These are phyloP conservation scores for Orientallactaga sibirica DNA, from an alignment of 2,797 vertebrate genomes.

Conservation along the genomic window DNA sequence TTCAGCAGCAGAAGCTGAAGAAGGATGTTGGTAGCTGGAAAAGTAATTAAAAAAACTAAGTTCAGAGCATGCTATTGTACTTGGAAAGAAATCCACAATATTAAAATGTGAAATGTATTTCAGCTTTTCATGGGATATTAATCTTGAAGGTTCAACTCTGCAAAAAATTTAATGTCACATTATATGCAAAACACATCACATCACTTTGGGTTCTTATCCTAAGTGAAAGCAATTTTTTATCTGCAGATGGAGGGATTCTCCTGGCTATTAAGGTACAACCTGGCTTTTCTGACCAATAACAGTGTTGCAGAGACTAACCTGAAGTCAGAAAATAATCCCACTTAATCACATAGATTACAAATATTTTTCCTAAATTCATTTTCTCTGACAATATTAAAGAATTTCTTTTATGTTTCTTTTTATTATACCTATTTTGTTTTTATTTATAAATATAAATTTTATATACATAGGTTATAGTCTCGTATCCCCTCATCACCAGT, in stretches of 20 bases:
- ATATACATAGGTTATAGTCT: too few relatives aligned
- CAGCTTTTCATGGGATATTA: slow-evolving; percentile 72
- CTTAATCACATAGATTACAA: neutral
- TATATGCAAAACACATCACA: slow-evolving; percentile 82
- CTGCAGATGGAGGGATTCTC: neutral
- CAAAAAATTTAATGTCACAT: slow-evolving; percentile 72
- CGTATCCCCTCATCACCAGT: too few relatives aligned
- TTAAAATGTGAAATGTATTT: slow-evolving; percentile 72
- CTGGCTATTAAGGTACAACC: neutral
- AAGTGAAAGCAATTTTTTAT: neutral
- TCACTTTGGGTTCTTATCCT: slow-evolving; percentile 37
- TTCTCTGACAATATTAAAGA: neutral
- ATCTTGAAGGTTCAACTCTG: slow-evolving; percentile 55
- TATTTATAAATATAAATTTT: too few relatives aligned
- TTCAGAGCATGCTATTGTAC: slow-evolving; percentile 58
- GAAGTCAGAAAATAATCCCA: neutral
- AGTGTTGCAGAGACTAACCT: neutral
- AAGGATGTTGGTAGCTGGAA: slow-evolving; percentile 45
- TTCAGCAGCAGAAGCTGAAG: slow-evolving; percentile 62
- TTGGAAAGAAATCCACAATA: slow-evolving; percentile 15
- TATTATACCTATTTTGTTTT: neutral
- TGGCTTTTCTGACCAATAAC: neutral
- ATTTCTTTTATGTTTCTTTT: neutral
- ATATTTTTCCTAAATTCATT: neutral
- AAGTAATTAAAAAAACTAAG: neutral